These are phyloP conservation scores for Araneus ventricosus DNA, from an alignment of 1,140 invertebrate species.

Conservation along the genomic window DNA sequence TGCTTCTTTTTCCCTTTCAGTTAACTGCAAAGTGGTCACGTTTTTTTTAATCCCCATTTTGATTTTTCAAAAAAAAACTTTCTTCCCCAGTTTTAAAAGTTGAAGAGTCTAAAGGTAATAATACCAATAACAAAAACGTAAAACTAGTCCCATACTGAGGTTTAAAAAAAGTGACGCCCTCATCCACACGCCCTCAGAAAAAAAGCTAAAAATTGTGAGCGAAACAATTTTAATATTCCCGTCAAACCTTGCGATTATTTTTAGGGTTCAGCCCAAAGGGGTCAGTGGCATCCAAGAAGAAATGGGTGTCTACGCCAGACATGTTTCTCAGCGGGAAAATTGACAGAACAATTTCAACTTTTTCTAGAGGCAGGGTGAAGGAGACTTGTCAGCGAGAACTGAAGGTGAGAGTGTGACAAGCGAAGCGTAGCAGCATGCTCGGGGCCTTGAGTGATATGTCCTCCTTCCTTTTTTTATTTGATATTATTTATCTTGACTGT, in stretches of 20 bases:
- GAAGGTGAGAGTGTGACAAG: slow-evolving; percentile 27
- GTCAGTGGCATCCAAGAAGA: slow-evolving; percentile 21
- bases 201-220: not conserved
- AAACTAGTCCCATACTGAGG: not conserved
- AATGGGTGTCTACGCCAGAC: slow-evolving; percentile 35
- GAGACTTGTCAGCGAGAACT: not conserved
- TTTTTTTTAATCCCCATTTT: not conserved
- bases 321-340: slow-evolving; percentile 36
- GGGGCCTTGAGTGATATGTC: slow-evolving; percentile 28
- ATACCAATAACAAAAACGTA: not conserved
- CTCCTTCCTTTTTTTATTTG: not conserved
- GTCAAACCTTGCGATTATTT: slow-evolving; percentile 30
- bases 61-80: no score
- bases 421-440: slow-evolving; percentile 23
- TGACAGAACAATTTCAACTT: slow-evolving; percentile 34
- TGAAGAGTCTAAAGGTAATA: not conserved
- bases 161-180: not conserved
- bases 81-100: not conserved
- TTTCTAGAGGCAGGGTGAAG: not conserved
- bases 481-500: slow-evolving; percentile 20
- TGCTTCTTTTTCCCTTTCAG: not conserved
- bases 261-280: slow-evolving; percentile 13
- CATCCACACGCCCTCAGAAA: slow-evolving; percentile 5
- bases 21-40: not conserved
- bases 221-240: slow-evolving; percentile 40